Evolutionary conservation across 37 sponge, comb jelly and placozoan species (phyloP).

Genomic region (Haliclona indistincta): DNA sequence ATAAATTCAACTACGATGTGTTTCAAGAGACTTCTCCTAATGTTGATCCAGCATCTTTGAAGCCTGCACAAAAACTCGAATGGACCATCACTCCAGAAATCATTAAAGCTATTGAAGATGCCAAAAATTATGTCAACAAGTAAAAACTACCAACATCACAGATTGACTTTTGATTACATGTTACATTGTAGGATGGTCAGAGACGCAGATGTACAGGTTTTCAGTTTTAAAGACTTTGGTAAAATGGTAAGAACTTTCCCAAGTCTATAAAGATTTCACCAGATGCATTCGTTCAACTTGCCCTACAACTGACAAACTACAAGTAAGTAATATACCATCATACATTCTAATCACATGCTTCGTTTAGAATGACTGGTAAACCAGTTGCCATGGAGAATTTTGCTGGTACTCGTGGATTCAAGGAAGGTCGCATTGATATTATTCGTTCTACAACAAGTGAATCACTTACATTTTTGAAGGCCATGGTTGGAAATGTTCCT

Average conservation of each 20-base stretch:
- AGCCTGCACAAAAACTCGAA: conserved; percentile 32
- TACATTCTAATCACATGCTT: no score
- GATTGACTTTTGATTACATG: no score
- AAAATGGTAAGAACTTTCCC: conserved; percentile 49
- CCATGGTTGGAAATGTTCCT: no score
- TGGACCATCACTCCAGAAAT: conserved; percentile 74
- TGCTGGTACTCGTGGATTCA: conserved; percentile 77
- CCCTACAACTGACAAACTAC: conserved; percentile 66
- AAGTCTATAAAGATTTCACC: conserved; percentile 49
- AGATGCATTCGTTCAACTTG: conserved; percentile 66
- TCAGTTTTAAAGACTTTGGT: conserved; percentile 61
- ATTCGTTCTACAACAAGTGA: conserved; percentile 74
- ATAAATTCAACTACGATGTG: no score
- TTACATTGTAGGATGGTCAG: no score
- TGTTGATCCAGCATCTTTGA: conserved; percentile 44
- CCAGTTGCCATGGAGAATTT: conserved; percentile 85
- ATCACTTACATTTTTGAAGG: conserved; percentile 54
- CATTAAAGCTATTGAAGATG: conserved; percentile 53
- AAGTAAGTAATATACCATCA: conserved; percentile 43
- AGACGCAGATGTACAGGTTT: conserved; percentile 40
- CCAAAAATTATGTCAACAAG: conserved; percentile 50
- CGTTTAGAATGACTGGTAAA: conserved; percentile 48
- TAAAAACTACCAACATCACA: no score
- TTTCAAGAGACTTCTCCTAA: conserved; percentile 26
- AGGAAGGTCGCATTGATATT: conserved; percentile 83